Base-by-base conservation (phyloP, 1,140 invertebrate genomes). In the Mercenaria mercenaria region DNA sequence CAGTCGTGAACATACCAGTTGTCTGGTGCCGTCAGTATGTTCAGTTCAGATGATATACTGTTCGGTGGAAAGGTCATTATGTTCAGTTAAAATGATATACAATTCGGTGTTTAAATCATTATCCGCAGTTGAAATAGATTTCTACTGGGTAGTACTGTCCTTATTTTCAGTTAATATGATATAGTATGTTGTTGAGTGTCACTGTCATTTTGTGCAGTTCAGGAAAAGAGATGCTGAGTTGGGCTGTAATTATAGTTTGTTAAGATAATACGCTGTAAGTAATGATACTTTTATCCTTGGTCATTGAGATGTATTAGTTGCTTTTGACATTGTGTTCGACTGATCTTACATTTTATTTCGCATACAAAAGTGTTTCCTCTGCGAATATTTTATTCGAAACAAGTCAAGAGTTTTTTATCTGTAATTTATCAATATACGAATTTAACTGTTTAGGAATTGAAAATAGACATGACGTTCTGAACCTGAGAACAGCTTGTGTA, bases 161-260 rank as follows among this genome's bases (percentile, higher is more conserved):
- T 56, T 56, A 56, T 56, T 56, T 64, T 64, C 59, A 64, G 59
- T 64, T 64, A 8, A 64, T n/a, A n/a, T n/a, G n/a, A n/a, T 64
- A 64, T 64, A 64, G 59, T 64, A 29, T 64, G 59, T 64, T 64
- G 59, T 64, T 64, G 59, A 15, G 59, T 64, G 59, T 26, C 59
- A 64, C 59, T 64, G 23, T 29, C 26, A 64, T 64, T 64, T 64
- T 64, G 26, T 64, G 59, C 59, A 64, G 26, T 64, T 64, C 29
- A 64, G 59, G 26, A 64, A 64, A 64, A 64, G n/a, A 64, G 6
- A 26, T 64, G 23, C 29, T 29, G 26, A 56, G 52, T 56, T 56
- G 10, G 20, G 52, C 52, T 56, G 52, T 56, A 6, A 11, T 56
- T 56, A 56, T 47, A 47, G 6, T 47, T 47, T 47, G 43, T 47